Conservation (phyloP, 1,140 invertebrate species). For the Drosophila seguyi region DNA sequence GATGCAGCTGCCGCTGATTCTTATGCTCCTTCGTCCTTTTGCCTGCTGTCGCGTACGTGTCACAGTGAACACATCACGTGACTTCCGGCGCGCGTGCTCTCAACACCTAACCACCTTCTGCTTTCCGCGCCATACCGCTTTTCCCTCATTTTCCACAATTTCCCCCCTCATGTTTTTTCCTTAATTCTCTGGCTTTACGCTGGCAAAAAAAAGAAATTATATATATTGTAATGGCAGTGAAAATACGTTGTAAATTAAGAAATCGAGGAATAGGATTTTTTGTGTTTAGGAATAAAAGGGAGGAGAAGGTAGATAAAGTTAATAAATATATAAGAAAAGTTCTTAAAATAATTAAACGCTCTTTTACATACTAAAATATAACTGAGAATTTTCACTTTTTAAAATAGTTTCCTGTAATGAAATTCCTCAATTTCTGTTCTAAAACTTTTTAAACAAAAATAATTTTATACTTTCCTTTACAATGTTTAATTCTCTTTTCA, state of each 20-base stretch:
- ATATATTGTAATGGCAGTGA: slow-evolving; percentile 52
- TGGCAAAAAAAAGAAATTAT: slow-evolving; percentile 37
- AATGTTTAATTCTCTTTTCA: background rate
- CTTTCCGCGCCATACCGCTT: slow-evolving; percentile 1
- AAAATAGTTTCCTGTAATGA: background rate
- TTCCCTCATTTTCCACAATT: background rate
- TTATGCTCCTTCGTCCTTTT: slow-evolving; percentile 27
- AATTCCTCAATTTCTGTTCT: no score
- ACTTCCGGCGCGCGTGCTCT: slow-evolving; percentile 77
- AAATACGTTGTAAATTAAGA: slow-evolving; percentile 57
- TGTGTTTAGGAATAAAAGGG: background rate
- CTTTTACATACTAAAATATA: background rate
- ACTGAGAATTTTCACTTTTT: background rate
- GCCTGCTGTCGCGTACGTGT: slow-evolving; percentile 77
- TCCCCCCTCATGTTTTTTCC: background rate
- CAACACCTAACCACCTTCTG: slow-evolving; percentile 64
- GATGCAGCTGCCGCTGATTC: slow-evolving; percentile 38
- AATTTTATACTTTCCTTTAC: background rate
- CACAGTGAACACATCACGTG: slow-evolving; percentile 80
- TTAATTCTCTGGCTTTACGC: slow-evolving; percentile 4
- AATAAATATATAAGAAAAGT: background rate
- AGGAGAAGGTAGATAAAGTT: background rate
- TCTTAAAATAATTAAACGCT: background rate
- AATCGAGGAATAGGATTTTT: slow-evolving; percentile 1
- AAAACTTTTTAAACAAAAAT: background rate